phyloP scores from a whole-genome alignment of 2,888 invertebrate species.

The Agrilus biguttatus region DNA sequence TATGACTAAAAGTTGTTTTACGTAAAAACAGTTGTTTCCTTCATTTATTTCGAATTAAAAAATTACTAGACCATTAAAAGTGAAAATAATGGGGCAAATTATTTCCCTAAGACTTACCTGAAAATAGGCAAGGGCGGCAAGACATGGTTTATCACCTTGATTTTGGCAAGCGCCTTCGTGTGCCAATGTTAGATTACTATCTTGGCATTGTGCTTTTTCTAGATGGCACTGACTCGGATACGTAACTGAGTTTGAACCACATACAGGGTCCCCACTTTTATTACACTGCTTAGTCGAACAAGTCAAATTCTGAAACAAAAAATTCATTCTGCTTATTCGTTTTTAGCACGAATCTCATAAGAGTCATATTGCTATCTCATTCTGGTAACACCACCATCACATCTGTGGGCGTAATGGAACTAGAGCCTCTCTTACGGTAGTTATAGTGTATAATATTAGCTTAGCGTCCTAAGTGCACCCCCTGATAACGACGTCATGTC shows the following conservation, averaged over 20 bases:
- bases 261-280: slow-evolving; percentile 39
- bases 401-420: too few species aligned
- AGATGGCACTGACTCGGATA: slow-evolving; percentile 72
- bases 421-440: too few species aligned
- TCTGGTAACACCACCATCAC: too few species aligned
- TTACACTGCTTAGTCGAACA: slow-evolving; percentile 5
- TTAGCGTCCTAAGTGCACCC: too few species aligned
- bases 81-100: too few species aligned
- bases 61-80: too few species aligned
- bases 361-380: background rate
- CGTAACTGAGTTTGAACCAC: slow-evolving; percentile 69
- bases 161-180: slow-evolving; percentile 63
- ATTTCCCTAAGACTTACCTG: background rate
- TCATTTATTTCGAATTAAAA: too few species aligned
- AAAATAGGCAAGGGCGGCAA: slow-evolving; percentile 16
- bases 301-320: slow-evolving; percentile 9
- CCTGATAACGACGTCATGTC: too few species aligned
- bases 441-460: too few species aligned
- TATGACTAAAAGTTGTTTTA: too few species aligned
- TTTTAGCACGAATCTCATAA: too few species aligned
- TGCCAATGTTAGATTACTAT: slow-evolving; percentile 54
- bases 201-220: slow-evolving; percentile 60
- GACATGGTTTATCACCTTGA: slow-evolving; percentile 27
- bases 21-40: too few species aligned
- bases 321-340: background rate